Evolutionary conservation across 2,797 vertebrate species (phyloP), one percentile per base, ranked within the genome.

Genomic region (Danio kyathit): DNA sequence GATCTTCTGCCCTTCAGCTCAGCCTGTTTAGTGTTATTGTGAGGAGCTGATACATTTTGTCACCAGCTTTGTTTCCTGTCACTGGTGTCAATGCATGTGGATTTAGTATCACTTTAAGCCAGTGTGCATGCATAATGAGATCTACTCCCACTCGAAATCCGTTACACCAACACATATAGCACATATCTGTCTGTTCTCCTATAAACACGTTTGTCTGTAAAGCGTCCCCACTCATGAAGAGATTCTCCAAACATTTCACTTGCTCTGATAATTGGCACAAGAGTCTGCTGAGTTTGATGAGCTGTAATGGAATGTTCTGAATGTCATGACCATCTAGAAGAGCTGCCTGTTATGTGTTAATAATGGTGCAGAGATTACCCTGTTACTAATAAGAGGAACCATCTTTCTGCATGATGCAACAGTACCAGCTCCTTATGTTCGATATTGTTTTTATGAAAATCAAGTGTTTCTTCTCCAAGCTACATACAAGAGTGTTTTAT

Each of bases 61-160:
- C 52, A 38, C 44, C 21, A 57, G 67, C 71, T 61, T 77, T 81
- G 74, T 92, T 92, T 90, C 91, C 83, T 91, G 90, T 92, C 91
- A 91, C 90, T 88, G 92, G 89, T 93, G 91, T 93, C 93, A 92
- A 88, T 87, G 90, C 83, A 76, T 89, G 90, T 89, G 74, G 91
- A 92, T 94, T 95, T 94, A 94, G 91, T 91, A 92, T 94, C 90
- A 91, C 90, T 92, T 92, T 93, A 91, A 92, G 92, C 90, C 91
- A 89, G 92, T 90, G 90, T 93, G 92, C 93, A 94, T 95, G 92
- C 92, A 93, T 94, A 94, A 95, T 94, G 94, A 94, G 93, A 93
- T 95, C 92, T 91, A 92, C 93, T 75, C 94, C 93, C 92, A 94
- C 94, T 94, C 92, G 90, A 92, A 93, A 94, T 95, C 93, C 89